Conservation (phyloP, 1,140 invertebrate genomes). For the Drosophila fuyamai region DNA sequence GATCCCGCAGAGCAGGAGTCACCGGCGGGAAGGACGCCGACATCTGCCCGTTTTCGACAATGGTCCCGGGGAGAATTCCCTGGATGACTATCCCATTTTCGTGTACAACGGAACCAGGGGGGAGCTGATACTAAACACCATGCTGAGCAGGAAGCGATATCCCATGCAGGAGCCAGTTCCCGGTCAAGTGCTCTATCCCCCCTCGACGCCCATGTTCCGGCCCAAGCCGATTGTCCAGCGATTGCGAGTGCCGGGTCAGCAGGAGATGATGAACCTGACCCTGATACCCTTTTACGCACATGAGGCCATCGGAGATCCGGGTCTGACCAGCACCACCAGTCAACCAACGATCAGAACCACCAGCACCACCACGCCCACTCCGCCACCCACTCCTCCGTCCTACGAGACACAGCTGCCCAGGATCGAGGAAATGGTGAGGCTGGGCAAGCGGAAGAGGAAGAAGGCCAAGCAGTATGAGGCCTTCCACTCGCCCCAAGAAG, state of each 20-base stretch:
- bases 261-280: constrained; percentile 62
- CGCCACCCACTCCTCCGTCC: constrained; percentile 12
- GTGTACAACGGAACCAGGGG: constrained; percentile 72
- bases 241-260: constrained; percentile 54
- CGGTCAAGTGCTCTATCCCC: constrained; percentile 72
- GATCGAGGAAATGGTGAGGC: constrained; percentile 15
- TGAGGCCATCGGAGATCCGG: constrained; percentile 60
- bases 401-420: constrained; percentile 52
- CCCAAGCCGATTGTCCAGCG: constrained; percentile 74
- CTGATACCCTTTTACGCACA: constrained; percentile 79
- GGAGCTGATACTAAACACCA: constrained; percentile 70
- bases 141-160: constrained; percentile 67
- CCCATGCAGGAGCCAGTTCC: constrained; percentile 82
- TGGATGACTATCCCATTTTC: constrained; percentile 60
- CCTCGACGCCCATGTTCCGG: constrained; percentile 72
- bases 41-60: constrained; percentile 73
- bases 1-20: background rate
- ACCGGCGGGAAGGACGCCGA: constrained; percentile 16
- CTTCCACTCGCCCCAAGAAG: constrained; percentile 69
- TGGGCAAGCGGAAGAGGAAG: constrained; percentile 46
- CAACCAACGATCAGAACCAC: background rate
- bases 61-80: constrained; percentile 59
- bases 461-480: constrained; percentile 71
- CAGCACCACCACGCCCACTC: constrained; percentile 10
- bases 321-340: background rate